Base-by-base conservation (phyloP, 37 sponge, comb jelly and placozoan species). In the Haliclona indistincta region DNA sequence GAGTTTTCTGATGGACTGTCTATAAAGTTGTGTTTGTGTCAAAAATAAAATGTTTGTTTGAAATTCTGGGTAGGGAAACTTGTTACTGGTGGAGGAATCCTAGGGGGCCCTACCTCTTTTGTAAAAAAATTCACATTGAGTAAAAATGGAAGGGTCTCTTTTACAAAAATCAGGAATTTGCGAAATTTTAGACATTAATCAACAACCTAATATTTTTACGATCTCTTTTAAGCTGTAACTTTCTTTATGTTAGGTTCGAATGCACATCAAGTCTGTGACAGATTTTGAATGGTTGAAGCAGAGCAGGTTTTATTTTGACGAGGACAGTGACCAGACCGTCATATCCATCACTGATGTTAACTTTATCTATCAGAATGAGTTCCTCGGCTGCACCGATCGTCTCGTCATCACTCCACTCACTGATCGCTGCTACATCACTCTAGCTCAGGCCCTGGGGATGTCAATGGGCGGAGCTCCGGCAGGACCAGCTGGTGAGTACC, bases 271-370 rank as follows among this genome's bases (percentile, higher is more conserved):
- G 26, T 70, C 71, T 34, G 81, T 84, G 3, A 49, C 73, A 25
- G 98, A 97, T 43, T 97, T 97, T 68, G 98, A 97, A 70, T 97
- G 98, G 98, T 64, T 97, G 70, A 97, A 97, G 70, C 98, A 97
- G 75, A 87, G 89, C 62, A 71, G 98, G 35, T 97, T 97, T 79
- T 97, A 97, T 83, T 97, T 90, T 79, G 88, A 89, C 32, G 93
- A 93, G 32, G 98, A 97, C 63, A 70, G 62, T 2, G 87, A 97
- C 42, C 73, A 84, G 56, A 86, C 89, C 19, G 34, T 84, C 20
- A 91, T 97, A 62, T 86, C 87, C 62, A 97, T 97, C 84, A 97
- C 98, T 64, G 89, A 97, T 78, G 98, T 97, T 38, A 80, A 92
- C 75, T 97, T 97, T 66, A 62, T 64, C 47, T 97, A 97, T 44